A percentile compares a stretch with the other conserved stretches of the same genome.
phyloP scores from a whole-genome alignment of 2,888 invertebrate genomes.

The Matsumyia berberina region DNA sequence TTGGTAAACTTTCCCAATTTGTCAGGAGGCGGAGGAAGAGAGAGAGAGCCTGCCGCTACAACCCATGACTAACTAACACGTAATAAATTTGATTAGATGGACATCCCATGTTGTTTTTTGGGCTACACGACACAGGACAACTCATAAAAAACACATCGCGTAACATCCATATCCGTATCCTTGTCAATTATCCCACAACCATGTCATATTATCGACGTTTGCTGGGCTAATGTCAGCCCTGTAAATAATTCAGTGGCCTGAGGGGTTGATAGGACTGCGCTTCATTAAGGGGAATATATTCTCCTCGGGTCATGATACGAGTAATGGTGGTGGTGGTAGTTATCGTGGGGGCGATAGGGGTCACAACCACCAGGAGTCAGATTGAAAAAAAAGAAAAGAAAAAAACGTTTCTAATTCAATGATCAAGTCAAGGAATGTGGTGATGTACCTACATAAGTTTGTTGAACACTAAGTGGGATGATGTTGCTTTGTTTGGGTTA shows the following conservation, averaged over 20 bases:
- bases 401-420: too few relatives aligned
- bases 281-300: conserved; percentile 56
- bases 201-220: conserved; percentile 74
- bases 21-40: not conserved
- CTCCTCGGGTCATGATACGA: not conserved
- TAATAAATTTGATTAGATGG: conserved; percentile 76
- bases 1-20: conserved; percentile 67
- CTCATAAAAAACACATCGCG: conserved; percentile 61
- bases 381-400: too few relatives aligned
- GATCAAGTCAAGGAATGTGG: too few relatives aligned
- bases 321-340: not conserved
- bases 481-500: too few relatives aligned
- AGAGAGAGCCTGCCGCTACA: not conserved
- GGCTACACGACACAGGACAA: conserved; percentile 29
- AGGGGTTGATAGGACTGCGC: conserved; percentile 75
- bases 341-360: conserved; percentile 69
- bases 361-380: conserved; percentile 36
- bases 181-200: conserved; percentile 76
- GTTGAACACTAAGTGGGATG: too few relatives aligned
- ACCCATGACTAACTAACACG: conserved; percentile 76
- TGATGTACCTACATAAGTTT: too few relatives aligned
- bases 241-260: conserved; percentile 73
- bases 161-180: conserved; percentile 43
- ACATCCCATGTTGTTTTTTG: conserved; percentile 34
- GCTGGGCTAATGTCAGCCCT: conserved; percentile 65